phyloP scores from a whole-genome alignment of 2,113 vertebrate species.

The Indicator maculatus region DNA sequence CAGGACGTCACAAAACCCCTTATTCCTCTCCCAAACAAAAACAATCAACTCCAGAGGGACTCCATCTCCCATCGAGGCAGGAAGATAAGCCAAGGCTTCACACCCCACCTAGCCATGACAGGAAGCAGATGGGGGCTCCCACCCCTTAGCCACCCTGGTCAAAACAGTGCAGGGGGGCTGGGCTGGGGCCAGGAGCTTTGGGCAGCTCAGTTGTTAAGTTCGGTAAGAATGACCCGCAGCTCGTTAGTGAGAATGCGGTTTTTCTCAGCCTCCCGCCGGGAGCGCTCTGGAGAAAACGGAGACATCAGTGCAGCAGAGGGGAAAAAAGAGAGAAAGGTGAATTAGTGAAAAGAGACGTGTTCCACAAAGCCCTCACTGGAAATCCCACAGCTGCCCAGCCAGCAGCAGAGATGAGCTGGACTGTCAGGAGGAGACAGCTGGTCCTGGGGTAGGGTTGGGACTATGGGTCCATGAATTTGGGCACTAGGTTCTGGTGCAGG shows the following conservation, averaged over 20 bases:
- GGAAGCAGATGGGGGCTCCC: neutral
- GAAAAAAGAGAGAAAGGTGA: conserved; percentile 65
- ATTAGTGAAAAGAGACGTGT: conserved; percentile 63
- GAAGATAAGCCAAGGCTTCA: neutral
- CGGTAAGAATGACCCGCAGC: conserved; percentile 73
- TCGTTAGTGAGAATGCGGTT: conserved; percentile 72
- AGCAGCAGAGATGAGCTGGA: neutral
- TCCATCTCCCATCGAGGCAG: neutral
- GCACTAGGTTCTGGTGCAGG: neutral
- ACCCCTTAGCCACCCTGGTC: neutral
- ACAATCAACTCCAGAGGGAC: neutral
- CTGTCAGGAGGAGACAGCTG: neutral
- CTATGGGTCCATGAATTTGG: neutral
- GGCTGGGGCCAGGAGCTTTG: neutral
- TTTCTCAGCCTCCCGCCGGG: conserved; percentile 74
- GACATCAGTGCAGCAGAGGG: conserved; percentile 54
- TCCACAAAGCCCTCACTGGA: neutral
- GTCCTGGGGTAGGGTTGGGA: accelerated
- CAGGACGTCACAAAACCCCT: neutral
- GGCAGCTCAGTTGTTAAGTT: conserved; percentile 73
- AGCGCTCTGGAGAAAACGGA: conserved; percentile 63
- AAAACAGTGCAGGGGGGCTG: neutral
- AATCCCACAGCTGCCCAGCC: neutral
- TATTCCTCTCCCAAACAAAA: neutral
- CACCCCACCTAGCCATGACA: accelerated